Base-by-base conservation (phyloP, 2,113 vertebrate species). In the Aegotheles bennettii region DNA sequence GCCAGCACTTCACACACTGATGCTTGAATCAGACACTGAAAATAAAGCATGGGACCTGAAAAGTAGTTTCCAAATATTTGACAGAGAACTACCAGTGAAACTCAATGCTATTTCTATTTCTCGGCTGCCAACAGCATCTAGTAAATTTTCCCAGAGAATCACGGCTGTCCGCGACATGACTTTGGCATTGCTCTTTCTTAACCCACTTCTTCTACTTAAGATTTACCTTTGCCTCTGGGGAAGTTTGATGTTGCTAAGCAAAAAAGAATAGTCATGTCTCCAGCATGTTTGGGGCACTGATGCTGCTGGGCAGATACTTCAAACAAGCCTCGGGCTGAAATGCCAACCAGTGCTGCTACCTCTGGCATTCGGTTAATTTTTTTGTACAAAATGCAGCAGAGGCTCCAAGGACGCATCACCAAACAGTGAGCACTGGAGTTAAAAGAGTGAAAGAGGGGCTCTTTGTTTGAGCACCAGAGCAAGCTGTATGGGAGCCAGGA, bases 41-140 rank as follows among this genome's bases (percentile, higher is more conserved):
- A 82, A 70, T 35, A 31, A 59, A 85, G 71, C 20, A 5, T 85
- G 91, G 68, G 83, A 63, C 88, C 63, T 13, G 1, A 84, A 23
- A 74, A 63, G 76, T 48, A 83, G 33, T 90, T 86, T 94, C 93
- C 94, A 93, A 96, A 93, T 95, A 94, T 93, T 97, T 96, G 88
- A 60, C 79, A 64, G 82, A 63, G 77, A 47, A 2, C 71, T 84
- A 63, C 45, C 40, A 31, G 76, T 19, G 63, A 61, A n/a, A 38
- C 21, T 25, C 24, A 1, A 43, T 14, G 64, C 73, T 64, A 0
- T 82, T 87, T 48, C 50, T 43, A 17, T 80, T 83, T 60, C 64
- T 13, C n/a, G 85, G 63, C 85, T 93, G 71, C 83, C 83, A 75
- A 76, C 64, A 75, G 7, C 14, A 59, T 54, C 85, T 16, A 64